Percentiles rank a stretch among this genome's conserved stretches.
Evolutionary conservation across 2,797 vertebrate genomes (phyloP).

Genomic region (Pangasius larnaudii): DNA sequence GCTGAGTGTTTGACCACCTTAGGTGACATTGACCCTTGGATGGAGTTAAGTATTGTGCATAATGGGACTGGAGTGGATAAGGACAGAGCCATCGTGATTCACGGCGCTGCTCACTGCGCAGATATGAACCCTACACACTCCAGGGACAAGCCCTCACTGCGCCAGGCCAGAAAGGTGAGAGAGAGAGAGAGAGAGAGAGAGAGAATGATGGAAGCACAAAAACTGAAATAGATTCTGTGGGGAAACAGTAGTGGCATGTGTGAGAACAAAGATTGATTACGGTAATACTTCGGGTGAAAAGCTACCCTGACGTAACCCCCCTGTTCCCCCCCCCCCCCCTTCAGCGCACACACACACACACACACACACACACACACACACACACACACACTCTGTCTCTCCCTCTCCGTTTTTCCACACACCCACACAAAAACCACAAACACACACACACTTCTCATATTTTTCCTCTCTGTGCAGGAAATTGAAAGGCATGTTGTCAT

Average conservation of each 20-base stretch:
- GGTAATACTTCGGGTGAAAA: conserved; percentile 13
- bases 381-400: neutral
- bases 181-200: conserved; percentile 3
- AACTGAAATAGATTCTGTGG: conserved; percentile 19
- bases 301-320: neutral
- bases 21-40: conserved; percentile 87
- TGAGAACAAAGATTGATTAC: conserved; percentile 40
- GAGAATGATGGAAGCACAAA: neutral
- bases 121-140: conserved; percentile 73
- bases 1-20: neutral
- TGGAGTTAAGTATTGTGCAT: conserved; percentile 76
- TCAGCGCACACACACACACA: neutral
- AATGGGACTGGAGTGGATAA: conserved; percentile 58
- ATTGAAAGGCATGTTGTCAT: conserved; percentile 67
- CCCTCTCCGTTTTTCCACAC: neutral
- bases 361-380: neutral
- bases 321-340: neutral
- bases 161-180: conserved; percentile 76
- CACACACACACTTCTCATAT: conserved; percentile 7
- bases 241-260: conserved; percentile 35
- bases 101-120: conserved; percentile 80
- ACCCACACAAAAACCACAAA: conserved; percentile 10
- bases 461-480: conserved; percentile 62
- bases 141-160: conserved; percentile 74
- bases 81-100: conserved; percentile 74